Conservation (phyloP, 2,888 invertebrate species). For the Quadriops clusia region DNA sequence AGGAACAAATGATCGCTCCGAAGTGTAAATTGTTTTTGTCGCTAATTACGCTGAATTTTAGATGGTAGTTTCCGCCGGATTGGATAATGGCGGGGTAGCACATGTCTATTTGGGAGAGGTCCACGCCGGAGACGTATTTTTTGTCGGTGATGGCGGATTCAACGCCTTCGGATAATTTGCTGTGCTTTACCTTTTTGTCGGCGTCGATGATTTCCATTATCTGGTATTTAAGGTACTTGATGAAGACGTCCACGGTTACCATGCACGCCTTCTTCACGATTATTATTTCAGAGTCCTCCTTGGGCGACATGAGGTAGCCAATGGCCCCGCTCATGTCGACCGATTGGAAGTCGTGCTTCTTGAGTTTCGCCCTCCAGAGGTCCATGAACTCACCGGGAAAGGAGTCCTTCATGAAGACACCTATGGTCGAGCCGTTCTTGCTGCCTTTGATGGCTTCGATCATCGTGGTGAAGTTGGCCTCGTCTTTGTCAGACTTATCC, state of each 20-base stretch:
- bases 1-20: conserved; percentile 87
- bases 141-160: conserved; percentile 90
- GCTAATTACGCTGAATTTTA: conserved; percentile 92
- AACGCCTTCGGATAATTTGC: conserved; percentile 87
- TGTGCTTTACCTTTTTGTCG: conserved; percentile 95
- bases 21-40: conserved; percentile 92
- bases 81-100: conserved; percentile 99
- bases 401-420: conserved; percentile 86
- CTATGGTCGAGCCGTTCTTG: conserved; percentile 77
- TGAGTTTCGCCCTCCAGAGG: conserved; percentile 72
- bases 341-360: conserved; percentile 68
- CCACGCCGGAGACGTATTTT: conserved; percentile 87
- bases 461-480: conserved; percentile 71
- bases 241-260: conserved; percentile 90
- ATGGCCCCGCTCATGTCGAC: conserved; percentile 77
- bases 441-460: conserved; percentile 73
- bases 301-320: conserved; percentile 82
- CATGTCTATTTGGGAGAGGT: conserved; percentile 84
- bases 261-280: conserved; percentile 86
- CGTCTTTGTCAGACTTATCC: conserved; percentile 89
- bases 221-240: conserved; percentile 92
- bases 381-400: conserved; percentile 90
- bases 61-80: conserved; percentile 93
- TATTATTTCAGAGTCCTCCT: conserved; percentile 85
- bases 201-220: conserved; percentile 98